Evolutionary conservation across 2,113 vertebrate species (phyloP), one percentile per base, ranked within the genome.

Genomic region (Neopipo cinnamomea): DNA sequence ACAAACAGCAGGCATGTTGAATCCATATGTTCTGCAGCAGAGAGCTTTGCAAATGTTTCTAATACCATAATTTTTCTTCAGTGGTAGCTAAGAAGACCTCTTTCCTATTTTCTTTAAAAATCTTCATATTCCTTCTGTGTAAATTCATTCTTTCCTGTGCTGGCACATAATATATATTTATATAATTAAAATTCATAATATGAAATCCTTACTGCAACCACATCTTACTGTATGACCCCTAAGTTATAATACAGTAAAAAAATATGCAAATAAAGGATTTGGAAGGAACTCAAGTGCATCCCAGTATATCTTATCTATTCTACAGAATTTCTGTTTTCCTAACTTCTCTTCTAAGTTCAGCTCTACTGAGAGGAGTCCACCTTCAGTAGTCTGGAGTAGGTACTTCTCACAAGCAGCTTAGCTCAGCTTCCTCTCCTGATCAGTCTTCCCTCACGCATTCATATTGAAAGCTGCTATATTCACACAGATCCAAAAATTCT

Each of bases 21-120:
- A 97, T 76, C 83, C 79, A 39, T 71, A 95, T 80, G 50, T 84
- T 79, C 78, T 62, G 14, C 5, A 86, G 33, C 63, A 90, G 55
- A 90, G 77, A 66, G 63, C 52, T 85, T 85, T 88, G 49, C 22
- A 91, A 95, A 65, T 65, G 62, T 94, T 95, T 91, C 62, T 72
- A 88, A 82, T 53, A 75, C 3, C 9, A 6, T 89, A 90, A 91
- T 85, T 88, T 27, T 90, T 67, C 61, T 91, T 63, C 41, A 90
- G 27, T 58, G 24, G 66, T 88, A 91, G 49, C 31, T 91, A 81
- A 80, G 23, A 85, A 65, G 71, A 70, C 27, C 65, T 84, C 80
- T 77, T 83, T 75, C 37, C 77, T 82, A 78, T 61, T 78, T 91
- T 65, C 30, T 76, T 53, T 62, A 49, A 82, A 89, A 68, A 11